phyloP scores from a whole-genome alignment of 2,113 vertebrate species.

The Tinamus guttatus region DNA sequence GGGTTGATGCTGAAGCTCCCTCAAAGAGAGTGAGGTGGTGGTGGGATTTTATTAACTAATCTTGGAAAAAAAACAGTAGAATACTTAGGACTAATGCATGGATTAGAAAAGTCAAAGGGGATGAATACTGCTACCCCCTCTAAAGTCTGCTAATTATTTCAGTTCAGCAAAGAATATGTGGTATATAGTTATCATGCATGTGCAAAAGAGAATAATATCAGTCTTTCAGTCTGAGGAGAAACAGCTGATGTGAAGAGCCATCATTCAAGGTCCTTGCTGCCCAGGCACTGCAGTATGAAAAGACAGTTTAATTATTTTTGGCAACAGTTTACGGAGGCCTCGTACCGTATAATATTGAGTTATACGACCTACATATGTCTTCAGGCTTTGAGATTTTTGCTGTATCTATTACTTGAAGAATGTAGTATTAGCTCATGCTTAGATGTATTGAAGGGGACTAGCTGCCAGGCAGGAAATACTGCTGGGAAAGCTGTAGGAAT shows the following conservation, averaged over 20 bases:
- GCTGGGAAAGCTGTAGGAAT: background rate
- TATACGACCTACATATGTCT: background rate
- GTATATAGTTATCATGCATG: background rate
- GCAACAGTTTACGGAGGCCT: background rate
- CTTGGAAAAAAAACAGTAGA: background rate
- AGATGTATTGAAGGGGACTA: background rate
- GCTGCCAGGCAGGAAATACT: background rate
- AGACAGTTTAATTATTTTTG: background rate
- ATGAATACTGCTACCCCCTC: background rate
- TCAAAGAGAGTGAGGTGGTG: background rate
- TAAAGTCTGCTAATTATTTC: background rate
- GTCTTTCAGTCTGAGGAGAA: constrained; percentile 27
- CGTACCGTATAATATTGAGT: background rate
- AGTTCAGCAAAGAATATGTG: background rate
- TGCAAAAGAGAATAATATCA: background rate
- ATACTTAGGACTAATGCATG: background rate
- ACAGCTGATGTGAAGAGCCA: background rate
- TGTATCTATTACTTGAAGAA: background rate
- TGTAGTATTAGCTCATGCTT: background rate
- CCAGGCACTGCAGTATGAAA: background rate
- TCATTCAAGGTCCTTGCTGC: background rate
- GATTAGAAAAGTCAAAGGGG: background rate
- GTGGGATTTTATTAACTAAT: background rate
- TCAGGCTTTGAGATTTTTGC: background rate
- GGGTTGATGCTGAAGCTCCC: background rate